Conservation (phyloP, 2,888 invertebrate genomes). For the Cryptosula pallasiana region DNA sequence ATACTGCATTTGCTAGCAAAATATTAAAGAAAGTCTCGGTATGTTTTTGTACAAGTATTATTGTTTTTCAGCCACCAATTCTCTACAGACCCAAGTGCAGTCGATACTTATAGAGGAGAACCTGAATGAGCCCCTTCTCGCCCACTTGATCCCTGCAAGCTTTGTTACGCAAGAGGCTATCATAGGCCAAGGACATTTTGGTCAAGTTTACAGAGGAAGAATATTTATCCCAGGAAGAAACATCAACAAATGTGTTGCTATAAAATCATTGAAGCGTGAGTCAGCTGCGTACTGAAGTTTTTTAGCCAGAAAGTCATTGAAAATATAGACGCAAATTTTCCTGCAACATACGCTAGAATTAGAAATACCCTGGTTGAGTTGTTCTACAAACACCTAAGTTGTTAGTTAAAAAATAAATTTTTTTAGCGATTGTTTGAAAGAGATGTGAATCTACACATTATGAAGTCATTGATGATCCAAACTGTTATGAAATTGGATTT, state of each 20-base stretch:
- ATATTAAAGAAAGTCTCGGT: neutral
- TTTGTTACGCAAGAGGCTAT: slow-evolving; percentile 1
- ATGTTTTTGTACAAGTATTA: neutral
- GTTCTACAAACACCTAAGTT: too few relatives aligned
- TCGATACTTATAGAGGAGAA: slow-evolving; percentile 19
- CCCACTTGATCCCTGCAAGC: slow-evolving; percentile 4
- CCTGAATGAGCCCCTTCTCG: neutral
- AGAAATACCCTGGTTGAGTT: too few relatives aligned
- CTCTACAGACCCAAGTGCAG: slow-evolving; percentile 17
- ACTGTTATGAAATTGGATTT: too few relatives aligned
- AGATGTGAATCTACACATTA: too few relatives aligned
- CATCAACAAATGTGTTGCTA: slow-evolving; percentile 20
- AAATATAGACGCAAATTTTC: too few relatives aligned
- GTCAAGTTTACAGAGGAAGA: slow-evolving; percentile 1
- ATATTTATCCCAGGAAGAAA: slow-evolving; percentile 7
- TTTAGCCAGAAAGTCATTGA: too few relatives aligned
- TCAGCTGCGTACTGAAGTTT: too few relatives aligned
- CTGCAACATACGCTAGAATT: too few relatives aligned
- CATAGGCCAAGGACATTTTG: slow-evolving; percentile 17
- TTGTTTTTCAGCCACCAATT: neutral
- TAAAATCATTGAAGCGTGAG: slow-evolving; percentile 12
- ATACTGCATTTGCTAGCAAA: neutral
- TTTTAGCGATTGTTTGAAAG: too few relatives aligned
- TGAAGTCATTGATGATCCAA: too few relatives aligned
- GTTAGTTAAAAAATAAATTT: too few relatives aligned